Percentiles rank a stretch among this genome's conserved stretches.
phyloP scores from a whole-genome alignment of 2,888 invertebrate genomes.

The Noctua fimbriata region DNA sequence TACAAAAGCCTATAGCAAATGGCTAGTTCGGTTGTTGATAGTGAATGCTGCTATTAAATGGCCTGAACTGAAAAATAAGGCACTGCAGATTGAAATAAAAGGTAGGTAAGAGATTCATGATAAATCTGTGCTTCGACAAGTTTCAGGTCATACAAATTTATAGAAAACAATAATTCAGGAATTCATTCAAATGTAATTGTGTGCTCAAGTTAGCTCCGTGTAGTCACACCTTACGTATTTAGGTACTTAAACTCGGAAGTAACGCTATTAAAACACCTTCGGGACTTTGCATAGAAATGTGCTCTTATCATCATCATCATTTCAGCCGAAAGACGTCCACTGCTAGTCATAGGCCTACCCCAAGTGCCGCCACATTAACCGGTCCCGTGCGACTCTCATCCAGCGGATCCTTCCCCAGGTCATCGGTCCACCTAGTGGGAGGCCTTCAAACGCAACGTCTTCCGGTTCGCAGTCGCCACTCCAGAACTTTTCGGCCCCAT shows the following conservation, averaged over 20 bases:
- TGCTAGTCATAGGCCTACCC: too few species aligned
- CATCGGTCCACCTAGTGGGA: too few species aligned
- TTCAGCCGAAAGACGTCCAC: too few species aligned
- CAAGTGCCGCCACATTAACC: too few species aligned
- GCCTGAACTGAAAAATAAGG: background rate
- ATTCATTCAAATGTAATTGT: constrained; percentile 27
- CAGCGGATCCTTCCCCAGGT: too few species aligned
- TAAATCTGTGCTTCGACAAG: background rate
- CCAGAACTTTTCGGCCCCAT: too few species aligned
- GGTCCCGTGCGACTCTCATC: too few species aligned
- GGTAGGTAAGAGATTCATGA: background rate
- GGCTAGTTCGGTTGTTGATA: background rate
- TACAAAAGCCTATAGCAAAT: background rate
- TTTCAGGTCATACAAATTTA: background rate
- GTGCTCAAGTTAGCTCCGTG: constrained; percentile 2
- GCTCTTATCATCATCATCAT: too few species aligned
- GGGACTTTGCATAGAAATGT: constrained; percentile 15
- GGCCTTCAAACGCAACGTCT: too few species aligned
- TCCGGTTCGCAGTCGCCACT: too few species aligned
- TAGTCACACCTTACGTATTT: constrained; percentile 31
- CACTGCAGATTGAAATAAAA: background rate
- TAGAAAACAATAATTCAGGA: background rate
- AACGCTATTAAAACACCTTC: constrained; percentile 6
- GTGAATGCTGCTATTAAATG: background rate
- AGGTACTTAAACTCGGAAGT: constrained; percentile 6